These are phyloP conservation scores for Telmatochromis sp. DNA, from an alignment of 2,113 vertebrate genomes.

Conservation along the genomic window DNA sequence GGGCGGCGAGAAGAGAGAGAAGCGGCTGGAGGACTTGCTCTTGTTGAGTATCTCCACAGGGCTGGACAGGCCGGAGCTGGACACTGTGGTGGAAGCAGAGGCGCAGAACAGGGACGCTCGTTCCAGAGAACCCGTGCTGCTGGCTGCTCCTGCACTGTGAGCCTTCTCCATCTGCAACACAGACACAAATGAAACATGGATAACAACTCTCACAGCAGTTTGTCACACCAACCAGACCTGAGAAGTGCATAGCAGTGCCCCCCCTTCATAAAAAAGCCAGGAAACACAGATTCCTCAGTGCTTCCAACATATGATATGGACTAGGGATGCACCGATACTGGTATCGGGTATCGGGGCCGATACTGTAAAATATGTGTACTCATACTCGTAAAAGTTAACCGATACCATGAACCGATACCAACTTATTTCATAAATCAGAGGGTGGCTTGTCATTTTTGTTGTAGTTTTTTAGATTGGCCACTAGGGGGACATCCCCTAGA, in stretches of 20 bases:
- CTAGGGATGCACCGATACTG: too few species aligned
- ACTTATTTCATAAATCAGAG: rapidly evolving
- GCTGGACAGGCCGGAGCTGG: constrained; percentile 54
- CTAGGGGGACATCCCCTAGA: too few species aligned
- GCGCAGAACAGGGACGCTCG: constrained; percentile 70
- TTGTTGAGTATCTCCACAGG: constrained; percentile 61
- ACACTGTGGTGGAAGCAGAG: constrained; percentile 30
- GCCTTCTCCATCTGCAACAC: constrained; percentile 72
- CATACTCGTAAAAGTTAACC: too few species aligned
- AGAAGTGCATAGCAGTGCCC: background rate
- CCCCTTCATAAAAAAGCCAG: background rate
- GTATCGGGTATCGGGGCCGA: too few species aligned
- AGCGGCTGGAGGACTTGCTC: constrained; percentile 67
- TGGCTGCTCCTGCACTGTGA: constrained; percentile 66
- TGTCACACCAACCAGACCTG: background rate
- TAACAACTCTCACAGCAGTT: background rate
- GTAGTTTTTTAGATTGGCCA: too few species aligned
- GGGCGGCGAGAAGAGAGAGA: constrained; percentile 65
- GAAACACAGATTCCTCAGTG: background rate
- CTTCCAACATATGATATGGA: background rate
- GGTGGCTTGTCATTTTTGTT: too few species aligned
- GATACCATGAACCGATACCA: too few species aligned
- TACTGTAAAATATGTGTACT: too few species aligned
- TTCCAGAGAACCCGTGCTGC: constrained; percentile 67
- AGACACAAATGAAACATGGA: background rate